phyloP scores from a whole-genome alignment of 2,113 vertebrate genomes.

The Physeter macrocephalus region DNA sequence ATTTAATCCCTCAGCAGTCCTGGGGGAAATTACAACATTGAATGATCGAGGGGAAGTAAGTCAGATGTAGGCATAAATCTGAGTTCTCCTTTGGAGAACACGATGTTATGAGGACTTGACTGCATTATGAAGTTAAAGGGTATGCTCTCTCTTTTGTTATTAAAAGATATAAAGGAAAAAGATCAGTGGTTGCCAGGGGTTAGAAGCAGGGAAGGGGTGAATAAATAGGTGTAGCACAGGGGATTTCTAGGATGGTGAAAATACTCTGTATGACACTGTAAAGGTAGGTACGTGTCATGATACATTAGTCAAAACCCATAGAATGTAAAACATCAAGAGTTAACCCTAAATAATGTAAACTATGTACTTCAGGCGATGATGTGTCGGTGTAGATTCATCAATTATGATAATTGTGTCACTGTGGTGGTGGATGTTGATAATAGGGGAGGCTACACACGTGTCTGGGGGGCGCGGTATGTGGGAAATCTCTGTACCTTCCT shows the following conservation, averaged over 20 bases:
- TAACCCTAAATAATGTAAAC: not conserved
- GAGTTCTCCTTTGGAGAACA: not conserved
- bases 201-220: not conserved
- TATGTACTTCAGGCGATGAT: not conserved
- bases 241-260: not conserved
- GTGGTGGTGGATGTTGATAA: not conserved
- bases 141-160: not conserved
- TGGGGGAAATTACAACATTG: not conserved
- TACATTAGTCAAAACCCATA: not conserved
- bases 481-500: not conserved
- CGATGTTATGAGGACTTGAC: not conserved
- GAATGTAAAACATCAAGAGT: not conserved
- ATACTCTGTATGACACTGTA: not conserved
- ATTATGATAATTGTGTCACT: not conserved
- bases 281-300: not conserved
- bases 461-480: accelerated
- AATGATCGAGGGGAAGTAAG: not conserved
- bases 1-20: not conserved
- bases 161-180: not conserved
- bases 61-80: not conserved
- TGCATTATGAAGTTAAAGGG: not conserved
- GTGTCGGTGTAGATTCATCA: not conserved
- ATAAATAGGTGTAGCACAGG: not conserved
- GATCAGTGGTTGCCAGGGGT: not conserved
- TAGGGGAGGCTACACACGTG: not conserved